Base-by-base conservation (phyloP, 2,797 vertebrate species). In the Acomys russatus region DNA sequence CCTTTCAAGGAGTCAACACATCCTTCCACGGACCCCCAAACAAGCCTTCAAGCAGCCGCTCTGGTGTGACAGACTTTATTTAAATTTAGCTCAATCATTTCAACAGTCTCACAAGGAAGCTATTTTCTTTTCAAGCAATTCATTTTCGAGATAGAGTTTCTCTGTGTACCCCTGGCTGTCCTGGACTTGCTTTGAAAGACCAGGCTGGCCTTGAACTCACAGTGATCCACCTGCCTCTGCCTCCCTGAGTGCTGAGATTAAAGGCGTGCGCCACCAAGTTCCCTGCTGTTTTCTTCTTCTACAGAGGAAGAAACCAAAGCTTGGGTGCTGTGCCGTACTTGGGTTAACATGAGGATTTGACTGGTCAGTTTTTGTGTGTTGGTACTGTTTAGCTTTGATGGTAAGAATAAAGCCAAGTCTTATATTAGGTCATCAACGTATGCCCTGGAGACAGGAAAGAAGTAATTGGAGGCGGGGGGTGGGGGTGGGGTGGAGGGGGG, bases 261-360 rank as follows among this genome's bases (percentile, higher is more conserved):
- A 44, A 44, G 44, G 44, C 44, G 44, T 44, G 44, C 3, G 44
- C 44, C 44, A 44, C 44, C 44, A 44, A 44, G 44, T 44, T 44
- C 3, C 44, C 44, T 44, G 44, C 44, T 44, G 44, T 44, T 44
- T 94, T 78, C 23, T 94, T 74, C 20, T 88, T 66, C 56, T 38
- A 54, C 35, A 76, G 63, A 92, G 54, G n/a, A 59, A 86, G 80
- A 93, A 77, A 73, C 25, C 80, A 70, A 73, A 94, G 68, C 25
- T 92, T 79, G 6, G 33, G 74, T 56, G 44, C 1, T 3, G 12
- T 6, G 30, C 28, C 38, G 4, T 73, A 33, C 22, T 61, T 35
- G 49, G 74, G 33, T 49, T 59, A 74, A 64, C 78, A 33, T 0
- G 0, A 44, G 70, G 68, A 79, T 74, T 86, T 20, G 22, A 85